Evolutionary conservation across 2,113 vertebrate species (phyloP), one percentile per base, ranked within the genome.

Genomic region (Rostratula benghalensis): DNA sequence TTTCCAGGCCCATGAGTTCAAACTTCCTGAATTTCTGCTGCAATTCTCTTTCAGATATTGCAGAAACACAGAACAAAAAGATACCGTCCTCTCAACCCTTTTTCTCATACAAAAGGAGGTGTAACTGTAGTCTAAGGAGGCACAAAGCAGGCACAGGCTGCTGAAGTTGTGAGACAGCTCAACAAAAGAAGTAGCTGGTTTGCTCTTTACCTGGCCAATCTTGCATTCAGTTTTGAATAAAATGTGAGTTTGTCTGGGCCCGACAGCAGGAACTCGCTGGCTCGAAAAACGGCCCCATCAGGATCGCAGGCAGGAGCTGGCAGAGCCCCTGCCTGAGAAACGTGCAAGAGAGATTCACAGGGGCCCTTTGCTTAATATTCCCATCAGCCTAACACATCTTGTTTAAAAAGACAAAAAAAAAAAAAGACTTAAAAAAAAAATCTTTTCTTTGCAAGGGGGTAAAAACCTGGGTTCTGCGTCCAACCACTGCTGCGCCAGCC

Each of bases 201-300:
- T 46, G 18, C 4, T 46, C 21, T 0, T 14, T 70, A 90, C 82
- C 90, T 83, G 75, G 84, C 46, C 28, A 9, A 80, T 83, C 71
- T 67, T 5, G 16, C 31, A 91, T 14, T 11, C 28, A 46, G 71
- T 93, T 96, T 96, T 92, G 85, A 96, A 97, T 95, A 96, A 95
- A 97, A 96, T 53, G 59, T 59, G 51, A 63, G 51, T 95, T 67
- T 94, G 37, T 51, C 90, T 4, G 1, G 25, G 56, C 41, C 87
- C 39, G 22, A 59, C 50, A 75, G 87, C 17, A 3, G 48, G 48
- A 91, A 31, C 63, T 89, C 24, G 24, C 64, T 46, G 33, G 70
- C 70, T 71, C 3, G 4, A 67, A 71, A 57, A 93, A 91, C 7
- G 0, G 80, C 87, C 67, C 88, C 23, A 7, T 61, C 89, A 69